Evolutionary conservation across 2,113 vertebrate species (phyloP), one percentile per base, ranked within the genome.

Genomic region (Anseranas semipalmata): DNA sequence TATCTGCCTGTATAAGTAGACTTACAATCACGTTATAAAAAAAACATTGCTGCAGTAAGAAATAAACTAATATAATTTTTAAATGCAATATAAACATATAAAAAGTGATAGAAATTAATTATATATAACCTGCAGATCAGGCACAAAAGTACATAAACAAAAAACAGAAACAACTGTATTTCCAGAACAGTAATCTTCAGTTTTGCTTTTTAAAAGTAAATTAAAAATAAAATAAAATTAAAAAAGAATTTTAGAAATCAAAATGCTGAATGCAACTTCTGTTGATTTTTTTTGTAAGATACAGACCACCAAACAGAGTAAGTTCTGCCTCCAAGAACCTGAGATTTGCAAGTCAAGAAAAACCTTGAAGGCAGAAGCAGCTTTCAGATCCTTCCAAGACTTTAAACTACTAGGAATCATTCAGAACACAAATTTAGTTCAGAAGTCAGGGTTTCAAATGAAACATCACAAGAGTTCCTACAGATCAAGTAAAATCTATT

Each of bases 221-320:
- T 63, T 1, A 27, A 60, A 5, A 55, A 55, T 76, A 75, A 83
- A 75, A 63, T 8, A 0, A 35, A 72, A 65, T 65, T 63, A 33
- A 83, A 55, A 52, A 1, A 48, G 11, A 68, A 66, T 45, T 62
- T 67, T 50, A 67, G 6, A 55, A 9, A 3, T 48, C 15, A 63
- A 82, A 70, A 1, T 56, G 9, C 10, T 48, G 48, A 65, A 71
- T 39, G 3, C 35, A 88, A 77, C 7, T 27, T 56, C 13, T 0
- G 0, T 4, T 0, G 15, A 27, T 12, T 33, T 65, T 3, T 58
- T 74, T 12, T 27, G 2, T 50, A 59, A 59, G 56, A 87, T 18
- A 66, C 1, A 60, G 15, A 87, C 22, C 2, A 48, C 7, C 7
- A 48, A 82, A 3, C 2, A n/a, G 22, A 65, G 0, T 3, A 85